These are phyloP conservation scores for Drosophila kikkawai DNA, from an alignment of 1,140 invertebrate genomes.

Conservation along the genomic window DNA sequence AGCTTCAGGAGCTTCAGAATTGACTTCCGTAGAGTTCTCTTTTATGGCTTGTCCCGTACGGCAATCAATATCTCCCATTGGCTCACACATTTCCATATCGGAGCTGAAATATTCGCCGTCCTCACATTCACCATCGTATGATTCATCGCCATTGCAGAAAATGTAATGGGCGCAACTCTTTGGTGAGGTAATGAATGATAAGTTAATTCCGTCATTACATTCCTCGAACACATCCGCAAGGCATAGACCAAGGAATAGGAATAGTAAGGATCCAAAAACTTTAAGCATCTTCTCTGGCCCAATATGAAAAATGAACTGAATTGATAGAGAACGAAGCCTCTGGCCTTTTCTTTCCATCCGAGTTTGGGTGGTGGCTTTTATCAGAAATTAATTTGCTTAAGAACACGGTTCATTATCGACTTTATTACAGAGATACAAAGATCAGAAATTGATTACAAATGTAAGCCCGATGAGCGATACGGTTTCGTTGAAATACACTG, in stretches of 20 bases:
- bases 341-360: background rate
- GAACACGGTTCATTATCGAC: slow-evolving; percentile 41
- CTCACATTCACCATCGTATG: slow-evolving; percentile 72
- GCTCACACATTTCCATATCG: slow-evolving; percentile 64
- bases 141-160: slow-evolving; percentile 70
- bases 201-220: slow-evolving; percentile 37
- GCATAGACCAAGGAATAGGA: background rate
- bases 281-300: slow-evolving; percentile 26
- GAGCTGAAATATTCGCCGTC: slow-evolving; percentile 68
- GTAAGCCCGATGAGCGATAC: slow-evolving; percentile 44
- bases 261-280: background rate
- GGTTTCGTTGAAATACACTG: slow-evolving; percentile 49
- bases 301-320: slow-evolving; percentile 27
- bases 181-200: slow-evolving; percentile 53
- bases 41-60: slow-evolving; percentile 43
- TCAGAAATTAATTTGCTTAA: slow-evolving; percentile 50
- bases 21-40: slow-evolving; percentile 3
- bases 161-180: slow-evolving; percentile 69
- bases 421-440: slow-evolving; percentile 49
- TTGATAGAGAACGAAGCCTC: background rate
- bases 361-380: slow-evolving; percentile 8
- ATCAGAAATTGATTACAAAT: slow-evolving; percentile 34
- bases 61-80: slow-evolving; percentile 67
- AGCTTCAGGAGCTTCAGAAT: background rate
- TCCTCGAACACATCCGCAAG: slow-evolving; percentile 59